These are phyloP conservation scores for Hedychridium roseum DNA, from an alignment of 2,888 invertebrate genomes.

Conservation along the genomic window DNA sequence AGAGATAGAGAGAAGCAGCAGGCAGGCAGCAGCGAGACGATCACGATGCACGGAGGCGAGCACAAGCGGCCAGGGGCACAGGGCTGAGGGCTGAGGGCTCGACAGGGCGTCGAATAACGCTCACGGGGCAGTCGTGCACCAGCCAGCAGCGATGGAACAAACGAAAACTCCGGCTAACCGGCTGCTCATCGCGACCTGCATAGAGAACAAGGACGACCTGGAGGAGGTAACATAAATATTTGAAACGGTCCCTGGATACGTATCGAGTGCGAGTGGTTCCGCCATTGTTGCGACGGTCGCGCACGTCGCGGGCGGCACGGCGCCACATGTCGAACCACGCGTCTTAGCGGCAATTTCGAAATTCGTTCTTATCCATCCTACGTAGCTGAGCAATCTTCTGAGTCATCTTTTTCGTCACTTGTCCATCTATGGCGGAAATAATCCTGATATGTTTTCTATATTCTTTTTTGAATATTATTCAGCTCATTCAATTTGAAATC, in stretches of 20 bases:
- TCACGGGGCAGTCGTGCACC: conserved; percentile 37
- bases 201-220: conserved; percentile 89
- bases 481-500: no score
- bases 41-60: conserved; percentile 58
- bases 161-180: conserved; percentile 68
- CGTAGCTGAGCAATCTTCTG: no score
- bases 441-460: no score
- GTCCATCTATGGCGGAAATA: no score
- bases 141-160: conserved; percentile 61
- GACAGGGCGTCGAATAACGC: conserved; percentile 51
- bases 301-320: conserved; percentile 65
- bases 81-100: conserved; percentile 60
- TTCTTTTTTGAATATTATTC: no score
- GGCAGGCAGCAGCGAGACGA: conserved; percentile 41
- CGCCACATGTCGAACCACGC: conserved; percentile 38
- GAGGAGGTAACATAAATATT: conserved; percentile 79
- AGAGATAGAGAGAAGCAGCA: conserved; percentile 14
- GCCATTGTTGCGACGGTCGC: conserved; percentile 67
- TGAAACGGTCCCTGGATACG: conserved; percentile 56
- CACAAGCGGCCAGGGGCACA: conserved; percentile 60
- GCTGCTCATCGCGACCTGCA: conserved; percentile 82
- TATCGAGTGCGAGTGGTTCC: conserved; percentile 55
- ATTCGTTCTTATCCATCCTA: conserved; percentile 12
- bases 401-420: no score
- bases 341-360: conserved; percentile 48